Base-by-base conservation (phyloP, 2,888 invertebrate species). In the Patella pellucida region DNA sequence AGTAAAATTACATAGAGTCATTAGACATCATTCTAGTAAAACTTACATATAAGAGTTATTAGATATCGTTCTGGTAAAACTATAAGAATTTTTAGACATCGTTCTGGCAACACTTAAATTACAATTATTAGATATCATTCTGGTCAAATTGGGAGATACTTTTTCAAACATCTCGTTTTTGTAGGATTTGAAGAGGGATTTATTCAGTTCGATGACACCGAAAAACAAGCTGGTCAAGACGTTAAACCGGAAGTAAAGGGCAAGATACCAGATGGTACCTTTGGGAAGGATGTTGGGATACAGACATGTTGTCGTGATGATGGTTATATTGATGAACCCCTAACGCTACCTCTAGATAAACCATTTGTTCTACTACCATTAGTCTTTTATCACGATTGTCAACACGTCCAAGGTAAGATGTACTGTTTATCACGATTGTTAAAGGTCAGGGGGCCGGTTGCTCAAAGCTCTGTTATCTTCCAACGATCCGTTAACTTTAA, bases 231-330 rank as follows among this genome's bases (percentile, higher is more conserved):
- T 23, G 62, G 62, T 5, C 19, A 62, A 14, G 11, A 9, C 3
- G 19, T 62, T 23, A 23, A 62, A 19, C 19, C 19, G 23, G 19
- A 62, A 14, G n/a, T 31, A 16, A 69, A 52, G 5, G 74, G 27
- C 5, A 31, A 50, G 9, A 41, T 74, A 15, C 74, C 74, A 2
- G 74, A 74, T 54, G 74, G 74, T 5, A 56, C 56, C 15, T 74
- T 31, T 41, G 69, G 19, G 19, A 51, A 52, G 31, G 74, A 74
- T 69, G 69, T 69, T 19, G 69, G 27, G 0, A 52, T 74, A 41
- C 31, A 74, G 19, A 56, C 69, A 54, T 74, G 74, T 51, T 74
- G 74, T 50, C 51, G 74, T 16, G 56, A 69, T 15, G 74, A 74
- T 31, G 74, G 74, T 19, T 69, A 54, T 50, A 16, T n/a, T 5